Evolutionary conservation across 2,888 invertebrate genomes (phyloP), one percentile per base, ranked within the genome.

Genomic region (Euclidia mi): DNA sequence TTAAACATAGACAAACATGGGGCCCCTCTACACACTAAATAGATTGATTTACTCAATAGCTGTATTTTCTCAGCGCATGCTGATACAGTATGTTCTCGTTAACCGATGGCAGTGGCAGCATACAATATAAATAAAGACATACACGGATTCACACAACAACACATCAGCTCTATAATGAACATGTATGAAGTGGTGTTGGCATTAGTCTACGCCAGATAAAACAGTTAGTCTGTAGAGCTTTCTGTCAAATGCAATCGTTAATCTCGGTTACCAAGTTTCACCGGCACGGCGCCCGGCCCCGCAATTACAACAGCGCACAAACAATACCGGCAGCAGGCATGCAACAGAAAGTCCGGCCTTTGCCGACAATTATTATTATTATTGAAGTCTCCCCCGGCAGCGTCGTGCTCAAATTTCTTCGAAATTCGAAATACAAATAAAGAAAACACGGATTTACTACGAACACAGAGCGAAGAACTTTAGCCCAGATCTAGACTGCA

Each of bases 231-330:
- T 48, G 45, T 46, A 57, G n/a, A n/a, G 56, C 46, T 60, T 53
- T 63, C 68, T 67, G 70, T 70, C 73, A 65, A 75, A 68, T 61
- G 65, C 71, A 71, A 70, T 63, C 61, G 66, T 71, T 71, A 71
- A 65, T 70, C 64, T 66, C 50, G 17, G 56, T 40, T 62, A 38
- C 37, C 38, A 28, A 56, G 48, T 61, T 52, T 32, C 42, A 56
- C 40, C 46, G 32, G 34, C 46, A 45, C n/a, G n/a, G n/a, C n/a
- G 31, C 40, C 28, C 52, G 52, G 18, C 42, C 15, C n/a, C n/a
- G n/a, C n/a, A n/a, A n/a, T n/a, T n/a, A 28, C 18, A 38, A 14
- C 10, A 12, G 46, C 35, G 29, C 40, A 34, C 57, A 56, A 70
- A 74, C 70, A 65, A 65, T 65, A 52, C 42, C 40, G 29, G 47